A percentile compares a stretch with the other conserved stretches of the same genome.
These are phyloP conservation scores for Sigmodon hispidus DNA, from an alignment of 2,113 vertebrate species.

Conservation along the genomic window DNA sequence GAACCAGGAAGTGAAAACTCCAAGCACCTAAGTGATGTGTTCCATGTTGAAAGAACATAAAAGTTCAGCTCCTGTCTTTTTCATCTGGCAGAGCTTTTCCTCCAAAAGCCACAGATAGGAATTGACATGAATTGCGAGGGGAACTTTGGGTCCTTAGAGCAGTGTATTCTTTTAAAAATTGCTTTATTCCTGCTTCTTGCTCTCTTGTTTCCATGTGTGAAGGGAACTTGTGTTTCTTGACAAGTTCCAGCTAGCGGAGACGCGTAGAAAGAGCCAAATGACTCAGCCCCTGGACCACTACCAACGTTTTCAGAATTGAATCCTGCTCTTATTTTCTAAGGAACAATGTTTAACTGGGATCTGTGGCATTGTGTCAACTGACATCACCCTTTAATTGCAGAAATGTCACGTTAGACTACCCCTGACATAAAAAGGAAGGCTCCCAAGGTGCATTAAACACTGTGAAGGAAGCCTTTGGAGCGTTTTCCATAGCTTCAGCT, in stretches of 20 bases:
- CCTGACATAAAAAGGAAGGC: slow-evolving; percentile 77
- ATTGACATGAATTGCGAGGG: background rate
- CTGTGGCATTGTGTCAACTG: slow-evolving; percentile 84
- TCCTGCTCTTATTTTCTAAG: slow-evolving; percentile 78
- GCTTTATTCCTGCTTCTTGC: slow-evolving; percentile 75
- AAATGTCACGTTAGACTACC: slow-evolving; percentile 81
- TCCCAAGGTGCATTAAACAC: slow-evolving; percentile 54
- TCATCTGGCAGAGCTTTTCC: background rate
- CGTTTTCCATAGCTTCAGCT: background rate
- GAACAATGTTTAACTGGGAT: slow-evolving; percentile 85
- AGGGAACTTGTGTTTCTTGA: slow-evolving; percentile 59
- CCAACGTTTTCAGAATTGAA: slow-evolving; percentile 83
- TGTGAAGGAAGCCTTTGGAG: rapidly evolving
- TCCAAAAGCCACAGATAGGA: background rate
- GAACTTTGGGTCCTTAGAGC: slow-evolving; percentile 74
- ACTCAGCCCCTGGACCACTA: slow-evolving; percentile 85
- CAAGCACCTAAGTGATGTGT: slow-evolving; percentile 39
- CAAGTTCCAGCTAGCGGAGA: slow-evolving; percentile 85
- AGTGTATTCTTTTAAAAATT: slow-evolving; percentile 77
- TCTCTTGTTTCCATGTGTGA: slow-evolving; percentile 55
- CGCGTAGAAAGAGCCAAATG: slow-evolving; percentile 83
- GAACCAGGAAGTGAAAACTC: slow-evolving; percentile 25
- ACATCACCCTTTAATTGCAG: slow-evolving; percentile 84
- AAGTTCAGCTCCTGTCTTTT: background rate
- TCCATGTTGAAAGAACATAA: background rate